Conservation (phyloP, 2,888 invertebrate species). For the Drosophila barbarae region DNA sequence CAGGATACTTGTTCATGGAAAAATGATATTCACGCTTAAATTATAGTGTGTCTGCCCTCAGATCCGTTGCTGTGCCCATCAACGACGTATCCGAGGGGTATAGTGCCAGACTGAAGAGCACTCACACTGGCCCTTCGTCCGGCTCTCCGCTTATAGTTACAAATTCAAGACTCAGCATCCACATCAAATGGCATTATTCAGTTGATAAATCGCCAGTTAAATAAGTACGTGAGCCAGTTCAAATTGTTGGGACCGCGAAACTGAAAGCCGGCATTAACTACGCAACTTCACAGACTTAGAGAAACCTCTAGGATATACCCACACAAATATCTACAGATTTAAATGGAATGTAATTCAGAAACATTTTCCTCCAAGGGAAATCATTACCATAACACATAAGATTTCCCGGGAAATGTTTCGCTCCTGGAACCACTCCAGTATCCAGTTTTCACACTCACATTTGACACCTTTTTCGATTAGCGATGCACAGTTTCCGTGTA, state of each 20-base stretch:
- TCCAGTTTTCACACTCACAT: slow-evolving; percentile 15
- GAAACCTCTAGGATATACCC: background rate
- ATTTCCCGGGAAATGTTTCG: background rate
- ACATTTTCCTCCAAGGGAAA: background rate
- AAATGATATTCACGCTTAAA: slow-evolving; percentile 74
- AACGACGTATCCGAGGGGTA: slow-evolving; percentile 10
- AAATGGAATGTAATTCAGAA: background rate
- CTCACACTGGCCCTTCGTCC: slow-evolving; percentile 12
- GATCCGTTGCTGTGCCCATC: slow-evolving; percentile 44
- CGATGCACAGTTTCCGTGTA: slow-evolving; percentile 18
- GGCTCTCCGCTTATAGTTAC: slow-evolving; percentile 1
- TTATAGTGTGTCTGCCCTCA: slow-evolving; percentile 66
- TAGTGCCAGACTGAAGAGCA: background rate
- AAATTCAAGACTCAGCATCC: slow-evolving; percentile 42
- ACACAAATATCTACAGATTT: background rate
- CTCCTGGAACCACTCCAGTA: background rate
- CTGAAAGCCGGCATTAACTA: slow-evolving; percentile 26
- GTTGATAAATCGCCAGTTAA: slow-evolving; percentile 53
- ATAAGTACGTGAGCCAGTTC: slow-evolving; percentile 39
- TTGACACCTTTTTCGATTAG: slow-evolving; percentile 33
- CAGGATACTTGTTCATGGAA: slow-evolving; percentile 75
- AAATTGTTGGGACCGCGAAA: slow-evolving; percentile 21
- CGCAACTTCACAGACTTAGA: slow-evolving; percentile 9
- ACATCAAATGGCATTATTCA: slow-evolving; percentile 47
- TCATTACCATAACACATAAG: background rate